Evolutionary conservation across 2,888 invertebrate species (phyloP), one percentile per base, ranked within the genome.

Genomic region (Alcis repandata): DNA sequence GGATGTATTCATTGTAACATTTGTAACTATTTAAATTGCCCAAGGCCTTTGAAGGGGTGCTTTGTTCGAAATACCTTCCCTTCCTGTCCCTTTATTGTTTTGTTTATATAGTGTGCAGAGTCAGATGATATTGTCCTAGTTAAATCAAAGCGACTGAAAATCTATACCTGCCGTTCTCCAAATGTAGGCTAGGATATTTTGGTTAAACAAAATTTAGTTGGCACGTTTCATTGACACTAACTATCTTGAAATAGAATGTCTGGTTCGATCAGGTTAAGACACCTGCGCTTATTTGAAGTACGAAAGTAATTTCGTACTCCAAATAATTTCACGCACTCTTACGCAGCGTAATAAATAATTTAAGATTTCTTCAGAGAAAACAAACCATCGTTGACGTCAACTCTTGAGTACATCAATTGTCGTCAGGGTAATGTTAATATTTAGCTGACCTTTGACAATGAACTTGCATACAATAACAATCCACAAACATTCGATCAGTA

Each of bases 161-260:
- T 58, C 52, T 27, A 60, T 22, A 62, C 48, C 20, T 22, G 60
- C 48, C 20, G 45, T 63, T 53, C 62, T 58, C 32, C 43, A 15
- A 71, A 59, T 63, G 54, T 70, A 68, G 85, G 87, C 85, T 85
- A 86, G 75, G 78, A 83, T 84, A 82, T 83, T 84, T 81, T 77
- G 73, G 86, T 86, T 86, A 85, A 82, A 78, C 71, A 75, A 68
- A 71, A 77, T 78, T 79, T 79, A 82, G 83, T 88, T 90, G 90
- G 91, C 91, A 90, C 89, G 87, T 84, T 79, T 74, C 87, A 84
- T 86, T 86, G 88, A 85, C 82, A 82, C 71, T 77, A 77, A 82
- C 74, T 77, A 74, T 80, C 82, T 81, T 76, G 79, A 89, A 91
- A 90, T 91, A 91, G 88, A 87, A 79, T 77, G 73, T 71, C 79